phyloP scores from a whole-genome alignment of 2,797 vertebrate genomes.

The Graptemys geographica region DNA sequence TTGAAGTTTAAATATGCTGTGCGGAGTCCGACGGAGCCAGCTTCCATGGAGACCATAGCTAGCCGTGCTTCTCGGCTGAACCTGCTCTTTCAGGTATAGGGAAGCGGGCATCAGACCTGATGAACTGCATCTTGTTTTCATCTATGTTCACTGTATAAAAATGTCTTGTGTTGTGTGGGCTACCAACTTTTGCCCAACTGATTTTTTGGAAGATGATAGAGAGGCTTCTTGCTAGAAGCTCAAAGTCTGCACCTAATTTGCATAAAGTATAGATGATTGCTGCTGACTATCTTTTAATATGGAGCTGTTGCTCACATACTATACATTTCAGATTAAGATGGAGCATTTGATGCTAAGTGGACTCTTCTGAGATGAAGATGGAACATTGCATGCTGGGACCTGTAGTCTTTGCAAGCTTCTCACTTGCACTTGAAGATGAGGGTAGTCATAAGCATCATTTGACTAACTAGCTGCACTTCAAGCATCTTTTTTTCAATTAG shows the following conservation, averaged over 20 bases:
- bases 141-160: rapidly evolving
- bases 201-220: neutral
- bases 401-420: rapidly evolving
- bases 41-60: constrained; percentile 86
- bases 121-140: rapidly evolving
- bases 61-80: constrained; percentile 90
- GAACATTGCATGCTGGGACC: neutral
- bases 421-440: neutral
- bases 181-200: rapidly evolving
- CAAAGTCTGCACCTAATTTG: neutral
- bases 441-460: neutral
- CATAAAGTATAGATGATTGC: neutral
- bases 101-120: rapidly evolving
- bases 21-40: constrained; percentile 76
- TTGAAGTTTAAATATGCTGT: constrained; percentile 94
- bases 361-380: neutral
- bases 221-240: neutral
- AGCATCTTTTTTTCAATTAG: neutral
- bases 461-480: neutral
- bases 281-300: rapidly evolving
- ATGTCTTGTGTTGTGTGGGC: rapidly evolving
- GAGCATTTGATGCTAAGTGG: neutral
- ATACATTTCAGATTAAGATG: neutral
- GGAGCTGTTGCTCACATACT: neutral
- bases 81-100: constrained; percentile 92